Evolutionary conservation across 2,797 vertebrate genomes (phyloP).

Genomic region (Enteromius viviparus): DNA sequence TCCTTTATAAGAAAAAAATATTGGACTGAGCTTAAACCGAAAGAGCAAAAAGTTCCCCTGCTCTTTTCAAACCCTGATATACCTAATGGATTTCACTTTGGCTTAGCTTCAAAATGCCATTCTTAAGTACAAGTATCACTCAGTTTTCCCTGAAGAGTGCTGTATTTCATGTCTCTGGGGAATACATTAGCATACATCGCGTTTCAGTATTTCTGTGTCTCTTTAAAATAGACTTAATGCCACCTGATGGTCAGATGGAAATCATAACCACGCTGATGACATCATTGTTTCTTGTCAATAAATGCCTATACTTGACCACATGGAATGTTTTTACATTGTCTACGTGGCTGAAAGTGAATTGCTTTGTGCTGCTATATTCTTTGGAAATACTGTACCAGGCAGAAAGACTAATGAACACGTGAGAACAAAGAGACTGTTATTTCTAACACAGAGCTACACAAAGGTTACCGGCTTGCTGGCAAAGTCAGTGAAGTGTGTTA

Average conservation of each 20-base stretch:
- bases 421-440: slow-evolving; percentile 32
- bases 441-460: slow-evolving; percentile 41
- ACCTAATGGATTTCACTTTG: not conserved
- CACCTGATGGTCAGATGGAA: slow-evolving; percentile 57
- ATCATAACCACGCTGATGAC: slow-evolving; percentile 63
- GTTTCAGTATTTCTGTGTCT: not conserved
- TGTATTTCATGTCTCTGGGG: slow-evolving; percentile 4
- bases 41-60: not conserved
- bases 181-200: slow-evolving; percentile 5
- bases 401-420: slow-evolving; percentile 30
- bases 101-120: not conserved
- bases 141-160: slow-evolving; percentile 1
- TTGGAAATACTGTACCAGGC: not conserved
- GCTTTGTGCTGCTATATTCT: slow-evolving; percentile 28
- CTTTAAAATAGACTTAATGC: not conserved
- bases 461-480: slow-evolving; percentile 36
- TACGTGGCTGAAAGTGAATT: slow-evolving; percentile 38
- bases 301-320: slow-evolving; percentile 57
- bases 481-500: slow-evolving; percentile 22
- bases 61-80: not conserved
- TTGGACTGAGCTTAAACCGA: not conserved
- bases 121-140: not conserved
- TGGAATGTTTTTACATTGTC: slow-evolving; percentile 53
- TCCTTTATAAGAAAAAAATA: not conserved
- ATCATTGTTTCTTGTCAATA: slow-evolving; percentile 54